Percentiles rank a stretch among this genome's conserved stretches.
Conservation (phyloP, 2,113 vertebrate genomes). For the Microtus richardsoni region DNA sequence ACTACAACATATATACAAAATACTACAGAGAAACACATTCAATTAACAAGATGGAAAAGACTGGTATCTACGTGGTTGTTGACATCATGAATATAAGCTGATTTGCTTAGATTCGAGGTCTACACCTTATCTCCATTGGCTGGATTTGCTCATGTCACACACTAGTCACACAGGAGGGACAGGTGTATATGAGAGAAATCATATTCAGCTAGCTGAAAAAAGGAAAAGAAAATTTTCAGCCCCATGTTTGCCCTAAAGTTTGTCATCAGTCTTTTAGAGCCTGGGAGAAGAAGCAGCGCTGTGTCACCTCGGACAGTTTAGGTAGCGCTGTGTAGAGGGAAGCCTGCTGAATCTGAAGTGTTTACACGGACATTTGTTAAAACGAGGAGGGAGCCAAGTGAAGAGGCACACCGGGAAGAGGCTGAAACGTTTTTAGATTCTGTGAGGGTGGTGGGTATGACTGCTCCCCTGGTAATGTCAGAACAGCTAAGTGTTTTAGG, state of each 20-base stretch:
- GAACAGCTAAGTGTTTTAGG: neutral
- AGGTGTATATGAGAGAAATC: neutral
- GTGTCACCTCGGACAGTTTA: neutral
- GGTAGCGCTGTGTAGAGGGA: neutral
- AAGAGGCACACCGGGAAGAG: rapidly evolving
- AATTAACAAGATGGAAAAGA: neutral
- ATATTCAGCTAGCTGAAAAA: neutral
- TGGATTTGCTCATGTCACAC: neutral
- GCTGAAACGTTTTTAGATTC: neutral
- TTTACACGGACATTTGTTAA: neutral
- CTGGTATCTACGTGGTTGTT: neutral
- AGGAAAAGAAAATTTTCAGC: neutral
- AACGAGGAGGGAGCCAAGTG: neutral
- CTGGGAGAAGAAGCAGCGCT: neutral
- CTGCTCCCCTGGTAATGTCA: neutral
- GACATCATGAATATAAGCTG: neutral
- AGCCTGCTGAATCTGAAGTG: neutral
- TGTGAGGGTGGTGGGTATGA: neutral
- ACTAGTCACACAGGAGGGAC: neutral
- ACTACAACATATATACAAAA: neutral
- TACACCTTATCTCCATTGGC: neutral
- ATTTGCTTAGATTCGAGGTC: too few relatives aligned
- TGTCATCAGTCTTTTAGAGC: neutral
- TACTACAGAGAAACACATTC: neutral
- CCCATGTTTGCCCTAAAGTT: neutral